Conservation (phyloP, 2,113 vertebrate genomes). For the Entomyzon cyanotis region DNA sequence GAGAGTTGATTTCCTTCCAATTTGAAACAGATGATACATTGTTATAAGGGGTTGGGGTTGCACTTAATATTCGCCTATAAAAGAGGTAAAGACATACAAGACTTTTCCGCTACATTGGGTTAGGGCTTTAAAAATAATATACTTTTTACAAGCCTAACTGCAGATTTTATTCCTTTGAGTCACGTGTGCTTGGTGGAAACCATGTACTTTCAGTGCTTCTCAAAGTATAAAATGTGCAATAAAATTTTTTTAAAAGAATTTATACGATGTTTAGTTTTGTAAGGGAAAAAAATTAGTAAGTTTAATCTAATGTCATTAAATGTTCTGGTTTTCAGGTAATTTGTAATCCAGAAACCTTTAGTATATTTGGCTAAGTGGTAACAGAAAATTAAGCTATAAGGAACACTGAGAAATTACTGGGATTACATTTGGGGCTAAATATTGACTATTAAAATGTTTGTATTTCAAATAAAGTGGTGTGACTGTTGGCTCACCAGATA, state of each 20-base stretch:
- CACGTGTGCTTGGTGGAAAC: constrained; percentile 55
- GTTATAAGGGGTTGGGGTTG: constrained; percentile 67
- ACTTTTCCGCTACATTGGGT: constrained; percentile 72
- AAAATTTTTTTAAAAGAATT: constrained; percentile 51
- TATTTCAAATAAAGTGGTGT: background rate
- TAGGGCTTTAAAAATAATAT: constrained; percentile 59
- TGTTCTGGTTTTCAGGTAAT: constrained; percentile 64
- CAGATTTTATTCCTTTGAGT: constrained; percentile 63
- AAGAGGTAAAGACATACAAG: constrained; percentile 67
- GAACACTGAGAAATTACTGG: constrained; percentile 19
- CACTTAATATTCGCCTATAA: constrained; percentile 72
- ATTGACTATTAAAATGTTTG: constrained; percentile 37
- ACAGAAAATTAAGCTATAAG: constrained; percentile 36
- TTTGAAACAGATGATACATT: constrained; percentile 73
- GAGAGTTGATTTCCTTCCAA: constrained; percentile 75
- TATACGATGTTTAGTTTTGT: constrained; percentile 53
- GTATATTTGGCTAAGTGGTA: constrained; percentile 3
- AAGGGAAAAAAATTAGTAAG: constrained; percentile 23
- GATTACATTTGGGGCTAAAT: constrained; percentile 44
- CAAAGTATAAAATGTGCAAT: constrained; percentile 63
- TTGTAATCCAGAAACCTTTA: constrained; percentile 68
- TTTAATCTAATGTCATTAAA: constrained; percentile 67
- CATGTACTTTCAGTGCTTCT: constrained; percentile 45
- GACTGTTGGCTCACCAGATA: background rate
- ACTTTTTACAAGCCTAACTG: constrained; percentile 67